Conservation (phyloP, 2,888 invertebrate genomes). For the Anthophora plumipes region DNA sequence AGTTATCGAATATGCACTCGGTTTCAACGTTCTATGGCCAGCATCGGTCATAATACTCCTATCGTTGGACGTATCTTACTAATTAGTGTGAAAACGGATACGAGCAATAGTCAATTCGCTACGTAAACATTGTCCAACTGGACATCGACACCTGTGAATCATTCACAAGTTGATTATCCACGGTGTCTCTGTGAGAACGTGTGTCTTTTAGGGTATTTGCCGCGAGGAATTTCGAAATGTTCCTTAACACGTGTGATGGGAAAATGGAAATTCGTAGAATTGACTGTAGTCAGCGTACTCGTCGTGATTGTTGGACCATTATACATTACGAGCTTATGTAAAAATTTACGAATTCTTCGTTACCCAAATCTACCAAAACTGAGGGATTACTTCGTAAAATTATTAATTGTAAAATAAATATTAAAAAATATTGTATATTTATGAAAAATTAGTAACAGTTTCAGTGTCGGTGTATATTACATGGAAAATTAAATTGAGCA, state of each 20-base stretch:
- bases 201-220: not conserved
- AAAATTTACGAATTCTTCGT: too few relatives aligned
- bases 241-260: not conserved
- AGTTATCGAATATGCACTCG: constrained; percentile 18
- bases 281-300: not conserved
- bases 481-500: too few relatives aligned
- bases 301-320: not conserved
- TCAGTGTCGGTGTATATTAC: too few relatives aligned
- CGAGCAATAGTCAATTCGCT: constrained; percentile 6
- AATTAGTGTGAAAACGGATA: constrained; percentile 32
- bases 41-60: not conserved
- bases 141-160: not conserved
- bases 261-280: not conserved
- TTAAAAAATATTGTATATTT: too few relatives aligned
- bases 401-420: too few relatives aligned
- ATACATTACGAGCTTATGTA: too few relatives aligned
- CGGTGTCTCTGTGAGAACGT: not conserved
- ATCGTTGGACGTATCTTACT: constrained; percentile 16
- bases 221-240: not conserved
- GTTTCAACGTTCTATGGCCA: constrained; percentile 21
- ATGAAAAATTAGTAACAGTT: too few relatives aligned
- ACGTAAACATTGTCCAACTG: not conserved
- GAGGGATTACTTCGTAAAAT: too few relatives aligned
- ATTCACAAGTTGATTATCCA: not conserved
- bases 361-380: too few relatives aligned